Base-by-base conservation (phyloP, 2,888 invertebrate genomes). In the Minunthozetes semirufus region DNA sequence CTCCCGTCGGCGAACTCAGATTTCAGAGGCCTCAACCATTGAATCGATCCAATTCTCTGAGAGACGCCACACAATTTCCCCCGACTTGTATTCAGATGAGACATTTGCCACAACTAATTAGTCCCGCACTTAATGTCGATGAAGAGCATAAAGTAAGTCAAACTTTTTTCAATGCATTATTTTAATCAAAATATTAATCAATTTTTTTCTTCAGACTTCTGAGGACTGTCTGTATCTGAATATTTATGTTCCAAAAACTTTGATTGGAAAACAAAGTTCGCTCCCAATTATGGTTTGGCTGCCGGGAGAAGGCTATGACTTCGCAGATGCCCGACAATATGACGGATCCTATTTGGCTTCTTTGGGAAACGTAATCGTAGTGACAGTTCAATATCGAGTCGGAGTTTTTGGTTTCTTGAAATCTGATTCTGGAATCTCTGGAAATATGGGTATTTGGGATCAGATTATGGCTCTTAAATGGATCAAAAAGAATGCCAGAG, bases 171-270 rank as follows among this genome's bases (percentile, higher is more conserved):
- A 38, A 56, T 17, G 11, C 56, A 33, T 46, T 29, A 19, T 72
- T n/a, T 13, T 72, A 71, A 5, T 25, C 17, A 29, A 15, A 25
- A 29, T 61, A 66, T 27, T n/a, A 25, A 19, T 19, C 50, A 1
- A 22, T 9, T 25, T 72, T 15, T 17, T 29, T 72, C 9, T 25
- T 4, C 22, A 74, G 72, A 71, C 72, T 22, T 73, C 76, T 15
- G 94, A 94, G 82, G 89, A 93, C 82, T 94, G 94, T 79, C 84
- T 94, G 50, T 90, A 90, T 22, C 83, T 94, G 11, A 93, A 93
- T 80, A 87, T 94, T 0, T 88, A 90, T 46, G 92, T 93, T 0
- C 93, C 93, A 0, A 70, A 70, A 70, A 1, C 22, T 17, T 48
- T 53, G 1, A 66, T 25, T n/a, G 91, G 92, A 0, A n/a, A 61